Evolutionary conservation across 1,140 invertebrate genomes (phyloP), one percentile per base, ranked within the genome.

Genomic region (Anoplophora glabripennis): DNA sequence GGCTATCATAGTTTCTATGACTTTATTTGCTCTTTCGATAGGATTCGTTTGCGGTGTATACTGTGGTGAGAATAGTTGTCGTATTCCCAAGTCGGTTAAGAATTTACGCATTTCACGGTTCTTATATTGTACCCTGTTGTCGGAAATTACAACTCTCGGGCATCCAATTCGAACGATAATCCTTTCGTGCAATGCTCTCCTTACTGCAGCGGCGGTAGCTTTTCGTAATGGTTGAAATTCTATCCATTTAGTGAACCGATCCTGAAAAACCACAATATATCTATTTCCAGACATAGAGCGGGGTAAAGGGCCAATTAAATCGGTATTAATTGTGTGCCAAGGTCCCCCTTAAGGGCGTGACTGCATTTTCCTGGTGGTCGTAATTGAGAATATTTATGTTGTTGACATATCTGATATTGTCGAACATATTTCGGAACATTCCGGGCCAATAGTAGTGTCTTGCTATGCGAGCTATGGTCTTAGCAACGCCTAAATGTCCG

Each of bases 251-350:
- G 21, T 28, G 21, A 28, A 28, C 21, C 5, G 2, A 5, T 28
- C 21, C 21, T 28, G 21, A 28, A 28, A 28, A 28, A 28, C 21
- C 5, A 28, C 21, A 28, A 28, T 28, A 28, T 28, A 28, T 28
- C 21, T 2, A 5, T 28, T 28, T 28, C 21, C 21, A 28, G 21
- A 28, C 21, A 5, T 28, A 28, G 21, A 28, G 5, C 21, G 21
- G 1, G 78, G 76, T 18, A 78, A 68, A 1, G 76, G 76, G 15
- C 76, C 77, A 52, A 79, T 69, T 0, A 79, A 44, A 57, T 80
- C 77, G 0, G 72, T 65, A 0, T 71, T 70, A 0, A 76, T 49
- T 4, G 63, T 69, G 35, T 75, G 63, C 68, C 73, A 78, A 4
- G 70, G 70, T 21, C 48, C 33, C 58, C 0, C 7, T 21, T 35